Evolutionary conservation across 2,113 vertebrate species (phyloP).

Genomic region (Chiloscyllium plagiosum): DNA sequence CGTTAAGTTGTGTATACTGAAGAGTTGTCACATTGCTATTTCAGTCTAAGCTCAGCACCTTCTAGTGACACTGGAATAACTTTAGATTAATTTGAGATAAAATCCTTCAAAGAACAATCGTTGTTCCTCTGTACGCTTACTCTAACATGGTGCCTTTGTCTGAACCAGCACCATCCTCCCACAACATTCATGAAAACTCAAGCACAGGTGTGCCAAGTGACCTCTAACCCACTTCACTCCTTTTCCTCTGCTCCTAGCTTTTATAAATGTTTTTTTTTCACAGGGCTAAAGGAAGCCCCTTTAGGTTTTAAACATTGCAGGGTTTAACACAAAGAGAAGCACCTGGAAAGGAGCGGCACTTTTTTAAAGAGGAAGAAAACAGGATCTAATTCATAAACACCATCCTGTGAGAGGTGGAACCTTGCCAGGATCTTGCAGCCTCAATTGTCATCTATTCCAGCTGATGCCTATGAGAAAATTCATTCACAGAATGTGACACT

Average conservation of each 20-base stretch:
- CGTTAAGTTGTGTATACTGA: background rate
- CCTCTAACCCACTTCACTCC: background rate
- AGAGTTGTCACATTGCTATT: background rate
- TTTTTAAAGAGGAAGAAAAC: conserved; percentile 32
- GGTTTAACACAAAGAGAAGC: background rate
- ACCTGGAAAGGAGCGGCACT: conserved; percentile 24
- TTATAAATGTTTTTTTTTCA: background rate
- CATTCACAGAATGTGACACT: background rate
- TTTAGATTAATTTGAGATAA: background rate
- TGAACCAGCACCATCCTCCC: background rate
- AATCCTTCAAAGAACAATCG: background rate
- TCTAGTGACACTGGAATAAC: background rate
- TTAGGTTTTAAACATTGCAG: background rate
- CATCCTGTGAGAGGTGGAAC: conserved; percentile 16
- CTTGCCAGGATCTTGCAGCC: background rate
- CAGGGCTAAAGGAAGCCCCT: conserved; percentile 26
- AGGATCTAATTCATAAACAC: conserved; percentile 37
- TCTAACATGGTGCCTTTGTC: background rate
- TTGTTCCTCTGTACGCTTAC: background rate
- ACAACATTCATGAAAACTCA: background rate
- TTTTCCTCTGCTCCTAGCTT: background rate
- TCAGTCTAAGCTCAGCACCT: background rate
- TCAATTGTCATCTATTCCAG: background rate
- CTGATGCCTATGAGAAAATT: conserved; percentile 3
- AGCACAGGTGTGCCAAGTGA: conserved; percentile 15